Evolutionary conservation across 92 coral and sea anemone species (phyloP), one percentile per base, ranked within the genome.

Genomic region (Porites rus): DNA sequence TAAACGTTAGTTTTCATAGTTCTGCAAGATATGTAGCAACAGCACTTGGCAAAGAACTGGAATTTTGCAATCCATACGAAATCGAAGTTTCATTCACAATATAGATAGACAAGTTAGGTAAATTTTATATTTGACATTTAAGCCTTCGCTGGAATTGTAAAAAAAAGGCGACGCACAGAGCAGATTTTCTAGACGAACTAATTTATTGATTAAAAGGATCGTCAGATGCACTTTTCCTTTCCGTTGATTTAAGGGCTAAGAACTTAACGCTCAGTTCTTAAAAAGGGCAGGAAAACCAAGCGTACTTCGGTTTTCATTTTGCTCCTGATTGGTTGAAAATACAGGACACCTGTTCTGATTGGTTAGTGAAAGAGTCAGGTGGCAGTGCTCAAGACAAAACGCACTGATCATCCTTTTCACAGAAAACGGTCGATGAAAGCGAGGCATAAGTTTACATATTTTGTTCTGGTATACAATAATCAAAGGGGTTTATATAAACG

Each of bases 11-110:
- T 6, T 67, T 24, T 9, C 22, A 7, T 67, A 20, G 72, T 20
- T 24, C 7, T 25, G 13, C n/a, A 22, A n/a, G 53, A 25, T 59
- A 8, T 54, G 59, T 31, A 8, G 52, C 65, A 22, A 61, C 50
- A 52, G 22, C 52, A 14, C 1, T 51, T 6, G 13, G 24, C 10
- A 74, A 8, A 21, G 25, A 75, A 22, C 11, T 75, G 8, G 20
- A 13, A 13, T 20, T 75, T 75, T 51, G 79, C 67, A 76, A 76
- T 38, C 53, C 80, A 60, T 58, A 76, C 18, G 80, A 22, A 60
- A 60, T 58, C 20, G 67, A 76, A 16, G 52, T 67, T 17, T 24
- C 22, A 72, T 72, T 72, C 76, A 43, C 76, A 24, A 43, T 72
- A 20, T 50, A 43, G 46, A 43, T 69, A 56, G 61, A 17, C n/a